These are phyloP conservation scores for Bombylius discolor DNA, from an alignment of 2,888 invertebrate genomes.

Conservation along the genomic window DNA sequence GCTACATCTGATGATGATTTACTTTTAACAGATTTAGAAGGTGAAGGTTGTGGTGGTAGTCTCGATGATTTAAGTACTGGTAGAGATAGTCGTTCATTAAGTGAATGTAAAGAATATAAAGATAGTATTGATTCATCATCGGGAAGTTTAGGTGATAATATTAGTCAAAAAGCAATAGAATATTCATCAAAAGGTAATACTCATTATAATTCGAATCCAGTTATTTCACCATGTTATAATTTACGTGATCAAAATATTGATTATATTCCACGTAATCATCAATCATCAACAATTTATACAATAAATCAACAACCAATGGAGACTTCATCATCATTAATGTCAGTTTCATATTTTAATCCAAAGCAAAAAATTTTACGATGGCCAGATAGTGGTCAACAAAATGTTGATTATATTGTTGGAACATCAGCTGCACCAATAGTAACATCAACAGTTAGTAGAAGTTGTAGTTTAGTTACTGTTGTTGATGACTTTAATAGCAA, in stretches of 20 bases:
- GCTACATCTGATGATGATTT: constrained; percentile 82
- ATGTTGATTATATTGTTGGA: constrained; percentile 12
- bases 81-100: constrained; percentile 17
- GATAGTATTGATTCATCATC: constrained; percentile 20
- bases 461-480: neutral
- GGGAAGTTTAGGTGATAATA: constrained; percentile 16
- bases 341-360: neutral
- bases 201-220: neutral
- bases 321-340: constrained; percentile 7
- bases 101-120: constrained; percentile 17
- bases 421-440: constrained; percentile 1
- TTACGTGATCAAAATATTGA: constrained; percentile 23
- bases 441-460: neutral
- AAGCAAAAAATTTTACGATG: constrained; percentile 7
- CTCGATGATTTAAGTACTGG: constrained; percentile 42
- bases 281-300: constrained; percentile 1
- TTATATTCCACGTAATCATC: constrained; percentile 18
- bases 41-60: constrained; percentile 49
- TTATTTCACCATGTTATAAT: constrained; percentile 16
- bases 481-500: neutral
- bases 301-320: constrained; percentile 11
- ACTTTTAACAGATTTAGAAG: constrained; percentile 66
- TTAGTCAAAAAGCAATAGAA: neutral
- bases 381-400: constrained; percentile 18
- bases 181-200: constrained; percentile 1